These are phyloP conservation scores for Drosophila aff. DNA, from an alignment of 1,140 invertebrate species.

Conservation along the genomic window DNA sequence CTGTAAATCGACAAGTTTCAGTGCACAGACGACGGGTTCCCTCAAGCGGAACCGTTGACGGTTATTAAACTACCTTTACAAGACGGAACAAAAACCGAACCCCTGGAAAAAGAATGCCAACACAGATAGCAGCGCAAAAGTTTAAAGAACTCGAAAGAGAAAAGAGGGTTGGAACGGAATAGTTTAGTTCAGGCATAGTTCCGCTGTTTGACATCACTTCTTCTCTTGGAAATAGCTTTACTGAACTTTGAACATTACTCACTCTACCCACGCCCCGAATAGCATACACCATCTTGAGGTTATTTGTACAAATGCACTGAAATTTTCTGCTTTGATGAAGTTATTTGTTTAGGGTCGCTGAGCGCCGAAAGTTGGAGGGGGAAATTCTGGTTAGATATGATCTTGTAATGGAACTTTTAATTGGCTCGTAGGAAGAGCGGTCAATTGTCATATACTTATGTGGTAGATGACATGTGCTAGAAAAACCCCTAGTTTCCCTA, in stretches of 20 bases:
- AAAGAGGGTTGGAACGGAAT: slow-evolving; percentile 29
- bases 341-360: slow-evolving; percentile 67
- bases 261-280: slow-evolving; percentile 19
- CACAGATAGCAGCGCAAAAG: slow-evolving; percentile 50
- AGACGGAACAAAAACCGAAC: slow-evolving; percentile 34
- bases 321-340: slow-evolving; percentile 69
- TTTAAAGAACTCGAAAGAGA: slow-evolving; percentile 29
- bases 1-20: slow-evolving; percentile 34
- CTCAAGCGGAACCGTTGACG: slow-evolving; percentile 70
- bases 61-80: slow-evolving; percentile 71
- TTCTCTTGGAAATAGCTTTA: slow-evolving; percentile 30
- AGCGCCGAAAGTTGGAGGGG: slow-evolving; percentile 25
- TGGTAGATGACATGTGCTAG: slow-evolving; percentile 8
- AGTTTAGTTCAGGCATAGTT: slow-evolving; percentile 70
- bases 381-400: slow-evolving; percentile 27
- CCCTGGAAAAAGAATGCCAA: slow-evolving; percentile 25
- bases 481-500: neutral
- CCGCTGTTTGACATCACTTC: slow-evolving; percentile 57
- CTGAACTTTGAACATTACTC: slow-evolving; percentile 50
- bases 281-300: slow-evolving; percentile 34
- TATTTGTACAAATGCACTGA: slow-evolving; percentile 56
- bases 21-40: slow-evolving; percentile 52
- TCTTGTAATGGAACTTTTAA: slow-evolving; percentile 61
- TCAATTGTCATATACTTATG: slow-evolving; percentile 21
- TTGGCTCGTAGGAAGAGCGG: slow-evolving; percentile 33